Conservation (phyloP, 2,797 vertebrate genomes). For the Xiphorhynchus erythropygius region DNA sequence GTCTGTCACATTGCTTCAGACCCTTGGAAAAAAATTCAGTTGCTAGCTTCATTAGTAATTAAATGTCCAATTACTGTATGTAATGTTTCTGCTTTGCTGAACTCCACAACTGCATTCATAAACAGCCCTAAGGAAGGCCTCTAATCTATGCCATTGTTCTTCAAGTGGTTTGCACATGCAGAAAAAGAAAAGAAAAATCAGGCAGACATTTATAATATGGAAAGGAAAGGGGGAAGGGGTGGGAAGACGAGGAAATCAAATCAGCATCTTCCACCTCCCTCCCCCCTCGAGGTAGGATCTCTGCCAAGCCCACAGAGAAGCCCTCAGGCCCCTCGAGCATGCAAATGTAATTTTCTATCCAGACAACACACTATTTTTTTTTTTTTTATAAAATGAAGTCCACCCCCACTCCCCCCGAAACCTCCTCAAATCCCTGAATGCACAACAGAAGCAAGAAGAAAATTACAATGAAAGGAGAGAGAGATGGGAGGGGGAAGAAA, state of each 20-base stretch:
- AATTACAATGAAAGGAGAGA: slow-evolving; percentile 71
- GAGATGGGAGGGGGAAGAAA: background rate
- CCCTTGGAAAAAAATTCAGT: slow-evolving; percentile 60
- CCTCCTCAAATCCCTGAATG: slow-evolving; percentile 74
- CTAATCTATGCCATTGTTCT: slow-evolving; percentile 83
- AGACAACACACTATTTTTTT: slow-evolving; percentile 74
- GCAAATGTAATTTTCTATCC: slow-evolving; percentile 82
- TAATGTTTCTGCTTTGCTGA: slow-evolving; percentile 78
- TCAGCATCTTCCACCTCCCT: slow-evolving; percentile 64
- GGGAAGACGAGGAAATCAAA: slow-evolving; percentile 72
- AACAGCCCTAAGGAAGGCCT: slow-evolving; percentile 76
- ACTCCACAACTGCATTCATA: slow-evolving; percentile 77
- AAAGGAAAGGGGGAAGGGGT: slow-evolving; percentile 69
- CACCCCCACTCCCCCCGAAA: slow-evolving; percentile 56
- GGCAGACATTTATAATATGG: slow-evolving; percentile 73
- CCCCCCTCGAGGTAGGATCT: slow-evolving; percentile 54
- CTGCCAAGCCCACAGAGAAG: slow-evolving; percentile 78
- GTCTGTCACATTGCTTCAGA: slow-evolving; percentile 73
- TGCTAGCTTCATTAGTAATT: slow-evolving; percentile 77
- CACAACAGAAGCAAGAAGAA: slow-evolving; percentile 73
- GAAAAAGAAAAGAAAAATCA: slow-evolving; percentile 76
- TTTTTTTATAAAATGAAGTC: slow-evolving; percentile 70
- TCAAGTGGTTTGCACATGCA: slow-evolving; percentile 80
- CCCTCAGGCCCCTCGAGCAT: slow-evolving; percentile 79
- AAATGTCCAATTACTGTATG: slow-evolving; percentile 77